A percentile compares a stretch with the other conserved stretches of the same genome.
These are phyloP conservation scores for Tinamus guttatus DNA, from an alignment of 2,113 vertebrate species.

Conservation along the genomic window DNA sequence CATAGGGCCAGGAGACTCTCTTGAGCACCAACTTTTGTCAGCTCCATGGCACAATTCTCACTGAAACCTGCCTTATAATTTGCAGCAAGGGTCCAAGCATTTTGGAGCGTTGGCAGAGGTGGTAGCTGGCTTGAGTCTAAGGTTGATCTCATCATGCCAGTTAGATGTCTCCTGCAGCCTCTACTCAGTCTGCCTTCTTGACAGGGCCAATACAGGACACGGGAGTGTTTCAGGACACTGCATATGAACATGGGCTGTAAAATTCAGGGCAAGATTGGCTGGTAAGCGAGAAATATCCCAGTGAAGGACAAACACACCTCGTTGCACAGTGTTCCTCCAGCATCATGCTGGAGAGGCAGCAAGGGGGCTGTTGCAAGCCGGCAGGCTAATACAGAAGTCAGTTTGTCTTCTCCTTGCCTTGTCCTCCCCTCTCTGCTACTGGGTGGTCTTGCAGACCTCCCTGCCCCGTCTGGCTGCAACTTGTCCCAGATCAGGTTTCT, in stretches of 20 bases:
- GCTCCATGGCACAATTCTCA: background rate
- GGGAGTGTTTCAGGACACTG: background rate
- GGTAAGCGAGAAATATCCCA: background rate
- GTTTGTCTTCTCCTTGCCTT: background rate
- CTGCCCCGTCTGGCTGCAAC: background rate
- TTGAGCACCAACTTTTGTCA: accelerated
- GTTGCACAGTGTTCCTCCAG: background rate
- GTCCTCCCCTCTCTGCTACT: background rate
- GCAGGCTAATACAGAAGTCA: accelerated
- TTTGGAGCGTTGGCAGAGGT: background rate
- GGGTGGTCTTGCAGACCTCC: background rate
- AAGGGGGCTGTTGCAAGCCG: background rate
- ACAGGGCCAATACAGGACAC: background rate
- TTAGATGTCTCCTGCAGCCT: background rate
- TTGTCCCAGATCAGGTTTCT: background rate
- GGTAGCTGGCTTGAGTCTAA: background rate
- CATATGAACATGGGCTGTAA: background rate
- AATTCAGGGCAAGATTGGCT: background rate
- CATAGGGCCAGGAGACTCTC: background rate
- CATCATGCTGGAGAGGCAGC: background rate
- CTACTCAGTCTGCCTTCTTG: background rate
- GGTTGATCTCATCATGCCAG: background rate
- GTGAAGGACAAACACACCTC: background rate
- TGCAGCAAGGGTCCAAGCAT: background rate
- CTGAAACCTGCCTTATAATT: background rate